Conservation (phyloP, 2,888 invertebrate species). For the Coelogynopora nodosa region DNA sequence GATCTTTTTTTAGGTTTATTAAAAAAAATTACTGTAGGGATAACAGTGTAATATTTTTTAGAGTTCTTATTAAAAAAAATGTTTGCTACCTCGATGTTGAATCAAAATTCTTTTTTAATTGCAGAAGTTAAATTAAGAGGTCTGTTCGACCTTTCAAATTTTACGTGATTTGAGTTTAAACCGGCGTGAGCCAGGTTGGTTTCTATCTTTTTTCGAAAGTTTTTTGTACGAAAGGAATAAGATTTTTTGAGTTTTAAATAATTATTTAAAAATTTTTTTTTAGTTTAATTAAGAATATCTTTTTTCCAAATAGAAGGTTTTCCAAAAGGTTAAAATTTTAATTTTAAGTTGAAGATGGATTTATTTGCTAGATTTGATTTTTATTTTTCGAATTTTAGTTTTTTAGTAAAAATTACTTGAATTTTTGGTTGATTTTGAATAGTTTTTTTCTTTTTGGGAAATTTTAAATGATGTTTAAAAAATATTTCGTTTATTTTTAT, state of each 20-base stretch:
- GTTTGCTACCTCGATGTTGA: constrained; percentile 85
- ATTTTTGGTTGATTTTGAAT: constrained; percentile 15
- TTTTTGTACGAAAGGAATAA: constrained; percentile 77
- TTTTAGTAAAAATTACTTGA: constrained; percentile 21
- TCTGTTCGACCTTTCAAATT: constrained; percentile 73
- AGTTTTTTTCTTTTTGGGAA: background rate
- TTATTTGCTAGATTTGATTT: constrained; percentile 26
- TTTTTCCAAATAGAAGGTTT: too few species aligned
- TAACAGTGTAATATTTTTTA: constrained; percentile 77
- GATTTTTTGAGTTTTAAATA: constrained; percentile 13
- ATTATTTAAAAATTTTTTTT: constrained; percentile 15
- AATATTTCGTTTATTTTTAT: constrained; percentile 2
- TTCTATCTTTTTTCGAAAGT: constrained; percentile 68
- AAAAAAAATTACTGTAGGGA: constrained; percentile 65
- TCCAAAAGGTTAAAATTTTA: too few species aligned
- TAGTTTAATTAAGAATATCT: too few species aligned
- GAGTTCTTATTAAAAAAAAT: constrained; percentile 72
- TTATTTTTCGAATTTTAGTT: constrained; percentile 20
- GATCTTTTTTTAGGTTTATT: constrained; percentile 45
- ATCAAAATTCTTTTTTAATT: constrained; percentile 71
- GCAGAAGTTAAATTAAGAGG: constrained; percentile 66
- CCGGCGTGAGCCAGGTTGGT: constrained; percentile 79
- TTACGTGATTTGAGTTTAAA: constrained; percentile 85
- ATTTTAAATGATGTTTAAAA: constrained; percentile 26
- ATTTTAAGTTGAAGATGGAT: constrained; percentile 17